phyloP scores from a whole-genome alignment of 2,888 invertebrate species.

The Agrotis exclamationis region DNA sequence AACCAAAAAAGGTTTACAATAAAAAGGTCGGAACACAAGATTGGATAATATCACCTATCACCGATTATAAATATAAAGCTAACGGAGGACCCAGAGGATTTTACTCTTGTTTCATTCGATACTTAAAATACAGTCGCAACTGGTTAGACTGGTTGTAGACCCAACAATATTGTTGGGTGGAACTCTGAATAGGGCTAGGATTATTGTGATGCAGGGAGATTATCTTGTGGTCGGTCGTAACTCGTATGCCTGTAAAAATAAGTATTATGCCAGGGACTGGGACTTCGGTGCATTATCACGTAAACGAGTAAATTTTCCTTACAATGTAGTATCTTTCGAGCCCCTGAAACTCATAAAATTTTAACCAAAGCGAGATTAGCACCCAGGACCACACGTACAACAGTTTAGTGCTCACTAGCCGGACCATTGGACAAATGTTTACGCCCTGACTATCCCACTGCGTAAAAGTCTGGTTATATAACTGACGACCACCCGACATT shows the following conservation, averaged over 20 bases:
- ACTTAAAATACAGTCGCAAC: slow-evolving; percentile 52
- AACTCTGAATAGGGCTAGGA: slow-evolving; percentile 12
- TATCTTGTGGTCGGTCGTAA: slow-evolving; percentile 2
- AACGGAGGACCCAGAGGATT: slow-evolving; percentile 23
- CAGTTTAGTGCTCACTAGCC: not conserved
- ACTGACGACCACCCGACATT: slow-evolving; percentile 48
- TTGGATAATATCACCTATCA: slow-evolving; percentile 40
- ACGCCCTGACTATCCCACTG: not conserved
- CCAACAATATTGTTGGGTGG: slow-evolving; percentile 38
- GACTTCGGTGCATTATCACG: too few species aligned
- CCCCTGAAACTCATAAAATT: not conserved
- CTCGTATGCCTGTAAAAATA: too few species aligned
- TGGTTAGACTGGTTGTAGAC: slow-evolving; percentile 42
- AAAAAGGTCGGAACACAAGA: slow-evolving; percentile 25
- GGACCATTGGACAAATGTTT: not conserved
- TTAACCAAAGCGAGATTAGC: not conserved
- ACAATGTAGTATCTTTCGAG: too few species aligned
- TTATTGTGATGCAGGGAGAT: slow-evolving; percentile 26
- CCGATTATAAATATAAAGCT: slow-evolving; percentile 13
- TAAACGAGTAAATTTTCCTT: too few species aligned
- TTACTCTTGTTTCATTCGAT: slow-evolving; percentile 43
- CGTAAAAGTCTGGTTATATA: slow-evolving; percentile 11
- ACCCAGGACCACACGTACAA: not conserved
- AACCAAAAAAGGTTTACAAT: slow-evolving; percentile 28
- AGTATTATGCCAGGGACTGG: too few species aligned